Percentiles rank a stretch among this genome's conserved stretches.
phyloP scores from a whole-genome alignment of 2,113 vertebrate species.

The Odontophorus gujanensis region DNA sequence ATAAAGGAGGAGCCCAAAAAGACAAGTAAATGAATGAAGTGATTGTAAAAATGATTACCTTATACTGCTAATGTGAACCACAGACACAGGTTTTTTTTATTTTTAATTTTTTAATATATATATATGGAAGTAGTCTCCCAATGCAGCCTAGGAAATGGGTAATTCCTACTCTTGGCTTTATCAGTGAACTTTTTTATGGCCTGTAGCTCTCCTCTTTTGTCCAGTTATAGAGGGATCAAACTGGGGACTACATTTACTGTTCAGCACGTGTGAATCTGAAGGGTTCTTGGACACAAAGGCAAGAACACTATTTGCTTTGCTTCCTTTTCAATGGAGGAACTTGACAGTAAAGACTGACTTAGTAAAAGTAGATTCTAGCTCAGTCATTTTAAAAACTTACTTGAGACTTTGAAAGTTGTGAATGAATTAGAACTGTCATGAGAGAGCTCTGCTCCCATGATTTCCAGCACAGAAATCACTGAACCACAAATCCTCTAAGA shows the following conservation, averaged over 20 bases:
- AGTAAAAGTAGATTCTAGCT: not conserved
- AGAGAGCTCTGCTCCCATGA: not conserved
- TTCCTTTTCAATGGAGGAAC: not conserved
- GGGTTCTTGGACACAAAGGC: not conserved
- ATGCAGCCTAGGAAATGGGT: not conserved
- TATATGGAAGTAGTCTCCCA: not conserved
- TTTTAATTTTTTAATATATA: too few species aligned
- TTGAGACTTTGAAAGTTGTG: not conserved
- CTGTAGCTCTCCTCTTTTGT: not conserved
- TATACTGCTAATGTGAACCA: not conserved
- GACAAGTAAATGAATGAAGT: not conserved
- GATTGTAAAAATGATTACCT: not conserved
- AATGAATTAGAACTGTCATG: not conserved
- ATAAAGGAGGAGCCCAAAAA: not conserved
- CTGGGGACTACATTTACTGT: not conserved
- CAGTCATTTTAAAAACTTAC: not conserved
- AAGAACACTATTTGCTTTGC: not conserved
- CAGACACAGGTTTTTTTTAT: not conserved
- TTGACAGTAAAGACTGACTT: not conserved
- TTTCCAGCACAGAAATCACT: slow-evolving; percentile 14
- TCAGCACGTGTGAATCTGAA: not conserved
- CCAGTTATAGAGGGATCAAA: not conserved
- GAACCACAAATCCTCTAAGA: slow-evolving; percentile 51
- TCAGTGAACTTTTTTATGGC: not conserved
- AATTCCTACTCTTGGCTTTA: not conserved